Percentiles rank a stretch among this genome's conserved stretches.
Conservation (phyloP, 2,888 invertebrate genomes). For the Microctonus brassicae region DNA sequence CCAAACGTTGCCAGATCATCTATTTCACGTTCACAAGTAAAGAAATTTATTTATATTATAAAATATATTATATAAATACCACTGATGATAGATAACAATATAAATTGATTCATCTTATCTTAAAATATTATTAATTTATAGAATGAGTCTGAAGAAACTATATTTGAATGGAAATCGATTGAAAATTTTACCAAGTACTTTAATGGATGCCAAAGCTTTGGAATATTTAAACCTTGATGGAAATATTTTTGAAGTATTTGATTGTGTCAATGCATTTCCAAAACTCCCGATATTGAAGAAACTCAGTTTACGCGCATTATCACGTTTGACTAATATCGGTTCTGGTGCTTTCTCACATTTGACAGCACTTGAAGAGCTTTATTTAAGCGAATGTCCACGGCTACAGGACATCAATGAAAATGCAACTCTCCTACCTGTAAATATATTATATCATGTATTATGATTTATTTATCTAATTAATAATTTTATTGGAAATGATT, state of each 20-base stretch:
- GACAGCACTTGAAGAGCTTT: conserved; percentile 73
- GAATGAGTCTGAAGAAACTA: conserved; percentile 72
- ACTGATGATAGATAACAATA: not conserved
- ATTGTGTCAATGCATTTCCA: conserved; percentile 74
- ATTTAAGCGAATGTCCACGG: conserved; percentile 76
- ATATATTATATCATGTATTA: conserved; percentile 20
- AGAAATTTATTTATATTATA: no score
- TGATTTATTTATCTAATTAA: not conserved
- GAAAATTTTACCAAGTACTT: conserved; percentile 73
- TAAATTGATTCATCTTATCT: not conserved
- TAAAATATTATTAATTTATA: not conserved
- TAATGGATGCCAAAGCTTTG: conserved; percentile 75
- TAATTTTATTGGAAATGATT: not conserved
- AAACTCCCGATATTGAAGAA: conserved; percentile 74
- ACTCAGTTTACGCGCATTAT: conserved; percentile 80
- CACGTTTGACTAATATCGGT: conserved; percentile 73
- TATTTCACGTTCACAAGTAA: conserved; percentile 77
- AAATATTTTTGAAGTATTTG: conserved; percentile 77
- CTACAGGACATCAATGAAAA: conserved; percentile 74
- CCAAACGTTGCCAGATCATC: conserved; percentile 74
- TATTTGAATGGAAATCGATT: conserved; percentile 79
- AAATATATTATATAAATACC: no score
- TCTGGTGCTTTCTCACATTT: conserved; percentile 74
- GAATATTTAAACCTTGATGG: conserved; percentile 77
- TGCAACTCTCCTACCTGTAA: conserved; percentile 72